phyloP scores from a whole-genome alignment of 2,113 vertebrate species.

The Oncorhynchus nerka region DNA sequence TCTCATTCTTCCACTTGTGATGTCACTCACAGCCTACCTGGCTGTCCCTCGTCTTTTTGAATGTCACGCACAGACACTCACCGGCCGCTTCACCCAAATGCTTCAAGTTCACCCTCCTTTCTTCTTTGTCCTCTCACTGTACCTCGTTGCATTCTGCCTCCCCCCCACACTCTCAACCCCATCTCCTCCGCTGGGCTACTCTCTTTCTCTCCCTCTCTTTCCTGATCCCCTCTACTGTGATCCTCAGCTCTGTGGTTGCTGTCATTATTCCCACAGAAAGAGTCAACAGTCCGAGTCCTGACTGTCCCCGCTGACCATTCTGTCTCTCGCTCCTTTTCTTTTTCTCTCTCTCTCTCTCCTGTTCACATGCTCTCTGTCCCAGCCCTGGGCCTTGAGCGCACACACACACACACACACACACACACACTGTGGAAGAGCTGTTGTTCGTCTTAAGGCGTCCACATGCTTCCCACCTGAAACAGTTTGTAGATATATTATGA shows the following conservation, averaged over 20 bases:
- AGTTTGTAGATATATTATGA: no score
- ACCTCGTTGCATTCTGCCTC: neutral
- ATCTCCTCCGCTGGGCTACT: neutral
- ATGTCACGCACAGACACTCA: neutral
- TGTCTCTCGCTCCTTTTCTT: neutral
- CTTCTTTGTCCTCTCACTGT: neutral
- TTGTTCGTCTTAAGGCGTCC: no score
- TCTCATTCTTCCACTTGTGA: no score
- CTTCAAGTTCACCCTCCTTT: neutral
- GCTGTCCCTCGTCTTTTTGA: neutral
- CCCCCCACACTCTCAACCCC: neutral
- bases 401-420: no score
- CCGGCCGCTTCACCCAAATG: no score
- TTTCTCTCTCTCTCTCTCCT: neutral
- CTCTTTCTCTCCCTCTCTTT: neutral
- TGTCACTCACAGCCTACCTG: neutral
- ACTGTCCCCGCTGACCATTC: neutral
- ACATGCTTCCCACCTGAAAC: no score
- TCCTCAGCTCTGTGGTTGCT: constrained; percentile 26
- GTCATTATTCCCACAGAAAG: constrained; percentile 51
- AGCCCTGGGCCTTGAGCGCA: neutral
- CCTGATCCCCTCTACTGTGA: constrained; percentile 29
- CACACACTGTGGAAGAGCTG: no score
- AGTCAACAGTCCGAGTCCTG: neutral
- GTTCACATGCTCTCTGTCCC: neutral